Conservation (phyloP, 1,140 invertebrate genomes). For the Cydia strobilella region DNA sequence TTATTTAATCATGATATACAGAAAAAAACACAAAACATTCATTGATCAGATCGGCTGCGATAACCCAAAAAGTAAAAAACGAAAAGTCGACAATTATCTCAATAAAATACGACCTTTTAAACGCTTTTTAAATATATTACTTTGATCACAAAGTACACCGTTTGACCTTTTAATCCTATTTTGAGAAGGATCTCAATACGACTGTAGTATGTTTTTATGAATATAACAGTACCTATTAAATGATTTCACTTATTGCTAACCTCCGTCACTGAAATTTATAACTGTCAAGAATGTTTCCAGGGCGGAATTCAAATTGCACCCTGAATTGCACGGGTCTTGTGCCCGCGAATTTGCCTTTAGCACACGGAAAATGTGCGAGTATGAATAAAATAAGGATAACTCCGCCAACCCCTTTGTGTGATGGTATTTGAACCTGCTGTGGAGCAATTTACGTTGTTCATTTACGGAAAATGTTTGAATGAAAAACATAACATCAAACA, state of each 20-base stretch:
- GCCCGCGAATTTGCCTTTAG: slow-evolving; percentile 17
- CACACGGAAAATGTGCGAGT: not conserved
- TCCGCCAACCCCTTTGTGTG: slow-evolving; percentile 8
- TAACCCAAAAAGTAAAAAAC: too few species aligned
- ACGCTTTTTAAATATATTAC: too few species aligned
- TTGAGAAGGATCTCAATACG: not conserved
- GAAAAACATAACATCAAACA: too few species aligned
- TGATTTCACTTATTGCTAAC: not conserved
- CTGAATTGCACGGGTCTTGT: not conserved
- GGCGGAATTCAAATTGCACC: not conserved
- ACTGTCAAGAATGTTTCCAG: not conserved
- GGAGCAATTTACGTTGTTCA: not conserved
- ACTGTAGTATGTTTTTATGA: not conserved
- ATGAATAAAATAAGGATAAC: slow-evolving; percentile 32
- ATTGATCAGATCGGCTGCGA: too few species aligned
- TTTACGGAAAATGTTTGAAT: not conserved
- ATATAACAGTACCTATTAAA: not conserved
- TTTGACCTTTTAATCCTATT: not conserved
- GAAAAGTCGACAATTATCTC: too few species aligned
- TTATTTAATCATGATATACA: too few species aligned
- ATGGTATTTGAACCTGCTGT: not conserved
- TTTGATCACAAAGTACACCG: too few species aligned
- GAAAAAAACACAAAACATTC: too few species aligned
- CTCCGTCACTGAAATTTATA: slow-evolving; percentile 6
- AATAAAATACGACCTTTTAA: too few species aligned